Percentiles rank a stretch among this genome's conserved stretches.
phyloP scores from a whole-genome alignment of 1,140 invertebrate genomes.

The Oryctes rhinoceros region DNA sequence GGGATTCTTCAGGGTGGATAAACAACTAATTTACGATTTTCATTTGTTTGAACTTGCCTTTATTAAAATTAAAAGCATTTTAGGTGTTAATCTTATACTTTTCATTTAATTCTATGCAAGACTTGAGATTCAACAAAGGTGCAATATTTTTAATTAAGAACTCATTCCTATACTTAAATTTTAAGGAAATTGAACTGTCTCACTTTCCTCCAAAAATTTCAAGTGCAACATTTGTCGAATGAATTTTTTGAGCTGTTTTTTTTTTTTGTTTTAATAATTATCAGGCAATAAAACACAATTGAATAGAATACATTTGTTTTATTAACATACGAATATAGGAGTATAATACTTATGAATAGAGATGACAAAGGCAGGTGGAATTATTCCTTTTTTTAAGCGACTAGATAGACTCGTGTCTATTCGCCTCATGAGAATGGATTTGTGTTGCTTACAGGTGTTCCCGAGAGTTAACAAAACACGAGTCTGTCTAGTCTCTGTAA shows the following conservation, averaged over 20 bases:
- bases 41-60: slow-evolving; percentile 35
- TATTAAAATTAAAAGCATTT: slow-evolving; percentile 35
- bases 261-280: slow-evolving; percentile 9
- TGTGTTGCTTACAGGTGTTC: too few relatives aligned
- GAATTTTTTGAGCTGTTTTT: slow-evolving; percentile 2
- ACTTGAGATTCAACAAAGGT: slow-evolving; percentile 20
- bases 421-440: too few relatives aligned
- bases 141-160: slow-evolving; percentile 30
- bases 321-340: too few relatives aligned
- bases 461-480: too few relatives aligned
- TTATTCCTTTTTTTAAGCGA: too few relatives aligned
- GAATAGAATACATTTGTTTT: too few relatives aligned
- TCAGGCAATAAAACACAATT: background rate
- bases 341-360: too few relatives aligned
- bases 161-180: slow-evolving; percentile 33
- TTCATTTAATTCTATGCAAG: slow-evolving; percentile 36
- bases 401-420: too few relatives aligned
- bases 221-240: slow-evolving; percentile 1
- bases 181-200: background rate
- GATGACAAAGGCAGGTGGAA: too few relatives aligned
- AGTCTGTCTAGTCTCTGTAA: too few relatives aligned
- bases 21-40: slow-evolving; percentile 22
- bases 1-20: slow-evolving; percentile 10
- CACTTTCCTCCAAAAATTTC: slow-evolving; percentile 41
- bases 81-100: background rate